phyloP scores from a whole-genome alignment of 2,113 vertebrate species.

The Poeciliopsis occidentalis region DNA sequence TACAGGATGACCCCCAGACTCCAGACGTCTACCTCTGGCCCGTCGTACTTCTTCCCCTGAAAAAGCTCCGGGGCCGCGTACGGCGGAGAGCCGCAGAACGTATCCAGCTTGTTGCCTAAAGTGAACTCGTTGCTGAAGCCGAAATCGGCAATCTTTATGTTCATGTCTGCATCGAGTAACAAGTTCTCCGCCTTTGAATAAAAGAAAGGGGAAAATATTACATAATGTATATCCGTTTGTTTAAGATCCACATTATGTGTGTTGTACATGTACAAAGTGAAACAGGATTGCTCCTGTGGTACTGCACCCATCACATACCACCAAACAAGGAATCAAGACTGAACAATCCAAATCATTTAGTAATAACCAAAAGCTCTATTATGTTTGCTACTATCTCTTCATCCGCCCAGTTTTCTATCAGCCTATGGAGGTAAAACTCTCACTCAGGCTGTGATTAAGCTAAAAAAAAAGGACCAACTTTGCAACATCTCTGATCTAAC shows the following conservation, averaged over 20 bases:
- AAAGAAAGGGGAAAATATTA: not conserved
- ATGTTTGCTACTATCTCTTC: not conserved
- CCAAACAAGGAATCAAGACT: not conserved
- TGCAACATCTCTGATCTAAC: no score
- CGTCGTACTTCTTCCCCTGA: constrained; percentile 98
- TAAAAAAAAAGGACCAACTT: no score
- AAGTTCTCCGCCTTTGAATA: constrained; percentile 92
- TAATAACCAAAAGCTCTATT: not conserved
- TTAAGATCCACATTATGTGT: not conserved
- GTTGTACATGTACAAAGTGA: not conserved
- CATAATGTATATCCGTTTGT: not conserved
- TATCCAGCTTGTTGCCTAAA: constrained; percentile 96
- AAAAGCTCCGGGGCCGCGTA: constrained; percentile 98
- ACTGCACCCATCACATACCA: no score
- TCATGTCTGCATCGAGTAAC: constrained; percentile 98
- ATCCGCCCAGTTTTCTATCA: no score
- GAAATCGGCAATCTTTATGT: constrained; percentile 99
- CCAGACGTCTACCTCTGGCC: constrained; percentile 98
- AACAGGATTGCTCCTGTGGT: no score
- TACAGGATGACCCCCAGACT: constrained; percentile 98
- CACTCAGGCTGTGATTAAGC: not conserved
- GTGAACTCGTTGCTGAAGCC: constrained; percentile 99
- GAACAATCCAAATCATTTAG: no score
- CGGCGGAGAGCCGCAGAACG: constrained; percentile 96
- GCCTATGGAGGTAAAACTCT: not conserved